Percentiles rank a stretch among this genome's conserved stretches.
phyloP scores from a whole-genome alignment of 1,140 invertebrate genomes.

The Anastrepha obliqua region DNA sequence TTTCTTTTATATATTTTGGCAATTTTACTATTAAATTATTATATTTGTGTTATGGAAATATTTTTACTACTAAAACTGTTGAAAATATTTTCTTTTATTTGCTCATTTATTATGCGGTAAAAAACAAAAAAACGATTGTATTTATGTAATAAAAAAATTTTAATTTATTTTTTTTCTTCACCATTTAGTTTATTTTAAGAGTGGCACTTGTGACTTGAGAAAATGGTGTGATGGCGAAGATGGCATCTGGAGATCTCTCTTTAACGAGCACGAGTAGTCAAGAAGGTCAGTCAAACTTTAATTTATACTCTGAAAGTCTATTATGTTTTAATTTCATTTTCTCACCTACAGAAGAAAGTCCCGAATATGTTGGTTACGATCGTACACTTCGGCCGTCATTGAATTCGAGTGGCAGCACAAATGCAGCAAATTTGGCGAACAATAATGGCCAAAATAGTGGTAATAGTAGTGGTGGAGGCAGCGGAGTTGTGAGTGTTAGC shows the following conservation, averaged over 20 bases:
- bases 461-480: constrained; percentile 24
- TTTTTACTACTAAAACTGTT: too few species aligned
- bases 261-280: constrained; percentile 74
- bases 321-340: constrained; percentile 31
- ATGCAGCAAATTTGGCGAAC: constrained; percentile 70
- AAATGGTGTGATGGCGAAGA: constrained; percentile 64
- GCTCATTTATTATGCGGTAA: too few species aligned
- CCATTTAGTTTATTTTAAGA: neutral
- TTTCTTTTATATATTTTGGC: too few species aligned
- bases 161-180: neutral
- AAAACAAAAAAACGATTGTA: too few species aligned
- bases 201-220: constrained; percentile 6
- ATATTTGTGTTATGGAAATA: too few species aligned
- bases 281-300: constrained; percentile 64
- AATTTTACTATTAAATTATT: too few species aligned
- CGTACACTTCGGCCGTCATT: constrained; percentile 70
- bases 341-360: constrained; percentile 67
- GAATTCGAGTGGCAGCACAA: constrained; percentile 71
- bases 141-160: too few species aligned
- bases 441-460: constrained; percentile 67
- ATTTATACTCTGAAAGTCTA: neutral
- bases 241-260: constrained; percentile 74
- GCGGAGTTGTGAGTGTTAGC: constrained; percentile 56
- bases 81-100: too few species aligned
- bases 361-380: constrained; percentile 73